Evolutionary conservation across 2,113 vertebrate genomes (phyloP).

Genomic region (Bos indicus): DNA sequence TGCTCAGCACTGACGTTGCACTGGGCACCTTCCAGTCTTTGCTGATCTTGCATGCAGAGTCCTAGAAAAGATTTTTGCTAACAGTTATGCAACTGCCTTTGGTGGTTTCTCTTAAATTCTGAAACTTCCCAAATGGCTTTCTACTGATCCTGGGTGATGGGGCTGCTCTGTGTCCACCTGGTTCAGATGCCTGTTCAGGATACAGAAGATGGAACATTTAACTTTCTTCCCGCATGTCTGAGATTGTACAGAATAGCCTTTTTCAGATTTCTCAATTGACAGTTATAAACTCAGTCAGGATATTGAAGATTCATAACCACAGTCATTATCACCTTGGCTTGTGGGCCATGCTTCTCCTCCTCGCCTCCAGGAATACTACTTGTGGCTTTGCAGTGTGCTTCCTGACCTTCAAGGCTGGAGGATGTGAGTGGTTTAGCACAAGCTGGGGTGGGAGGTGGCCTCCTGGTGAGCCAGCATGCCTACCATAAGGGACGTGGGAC

Average conservation of each 20-base stretch:
- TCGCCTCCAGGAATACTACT: accelerated
- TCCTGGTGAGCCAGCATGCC: not conserved
- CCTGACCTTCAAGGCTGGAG: not conserved
- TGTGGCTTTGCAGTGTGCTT: not conserved
- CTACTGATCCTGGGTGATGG: not conserved
- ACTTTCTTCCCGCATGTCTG: not conserved
- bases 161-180: slow-evolving; percentile 25
- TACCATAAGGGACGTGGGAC: not conserved
- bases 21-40: not conserved
- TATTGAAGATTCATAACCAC: accelerated
- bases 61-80: slow-evolving; percentile 20
- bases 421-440: not conserved
- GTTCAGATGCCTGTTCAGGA: slow-evolving; percentile 16
- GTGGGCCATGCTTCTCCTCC: not conserved
- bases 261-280: not conserved
- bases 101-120: slow-evolving; percentile 18
- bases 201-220: slow-evolving; percentile 40
- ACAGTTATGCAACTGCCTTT: not conserved
- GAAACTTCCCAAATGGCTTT: not conserved
- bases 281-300: not conserved
- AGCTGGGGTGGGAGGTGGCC: not conserved
- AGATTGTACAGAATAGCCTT: not conserved
- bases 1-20: not conserved
- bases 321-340: not conserved
- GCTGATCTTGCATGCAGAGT: not conserved